Evolutionary conservation across 2,113 vertebrate genomes (phyloP).

Genomic region (Stigmatopora nigra): DNA sequence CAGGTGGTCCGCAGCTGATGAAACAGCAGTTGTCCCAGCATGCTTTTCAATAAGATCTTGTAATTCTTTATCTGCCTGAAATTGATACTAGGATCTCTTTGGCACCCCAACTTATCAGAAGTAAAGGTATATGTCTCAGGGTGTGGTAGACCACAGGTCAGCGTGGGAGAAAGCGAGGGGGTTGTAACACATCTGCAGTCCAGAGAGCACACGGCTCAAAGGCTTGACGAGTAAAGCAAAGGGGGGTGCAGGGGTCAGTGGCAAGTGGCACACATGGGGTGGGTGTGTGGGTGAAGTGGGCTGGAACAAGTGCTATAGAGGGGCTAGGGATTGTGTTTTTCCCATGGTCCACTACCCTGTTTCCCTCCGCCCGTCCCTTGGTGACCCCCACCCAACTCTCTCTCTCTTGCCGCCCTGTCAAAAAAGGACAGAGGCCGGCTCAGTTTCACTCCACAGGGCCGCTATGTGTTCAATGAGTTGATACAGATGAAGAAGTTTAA

Average conservation of each 20-base stretch:
- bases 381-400: slow-evolving; percentile 18
- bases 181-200: slow-evolving; percentile 48
- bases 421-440: slow-evolving; percentile 69
- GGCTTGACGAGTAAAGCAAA: slow-evolving; percentile 50
- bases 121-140: slow-evolving; percentile 20
- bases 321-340: slow-evolving; percentile 68
- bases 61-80: slow-evolving; percentile 30
- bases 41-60: slow-evolving; percentile 26
- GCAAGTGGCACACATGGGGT: slow-evolving; percentile 69
- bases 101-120: slow-evolving; percentile 19
- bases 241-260: slow-evolving; percentile 66
- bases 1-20: not conserved
- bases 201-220: slow-evolving; percentile 49
- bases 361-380: slow-evolving; percentile 21
- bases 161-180: not conserved
- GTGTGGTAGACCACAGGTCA: slow-evolving; percentile 27
- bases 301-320: slow-evolving; percentile 71
- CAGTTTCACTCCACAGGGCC: slow-evolving; percentile 77
- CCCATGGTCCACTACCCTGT: slow-evolving; percentile 69
- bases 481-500: slow-evolving; percentile 76
- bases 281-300: slow-evolving; percentile 67
- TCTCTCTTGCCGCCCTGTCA: slow-evolving; percentile 36
- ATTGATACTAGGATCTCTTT: slow-evolving; percentile 18
- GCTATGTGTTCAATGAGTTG: slow-evolving; percentile 73
- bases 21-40: slow-evolving; percentile 5